Conservation (phyloP, 2,888 invertebrate species). For the Torymus tubicola region DNA sequence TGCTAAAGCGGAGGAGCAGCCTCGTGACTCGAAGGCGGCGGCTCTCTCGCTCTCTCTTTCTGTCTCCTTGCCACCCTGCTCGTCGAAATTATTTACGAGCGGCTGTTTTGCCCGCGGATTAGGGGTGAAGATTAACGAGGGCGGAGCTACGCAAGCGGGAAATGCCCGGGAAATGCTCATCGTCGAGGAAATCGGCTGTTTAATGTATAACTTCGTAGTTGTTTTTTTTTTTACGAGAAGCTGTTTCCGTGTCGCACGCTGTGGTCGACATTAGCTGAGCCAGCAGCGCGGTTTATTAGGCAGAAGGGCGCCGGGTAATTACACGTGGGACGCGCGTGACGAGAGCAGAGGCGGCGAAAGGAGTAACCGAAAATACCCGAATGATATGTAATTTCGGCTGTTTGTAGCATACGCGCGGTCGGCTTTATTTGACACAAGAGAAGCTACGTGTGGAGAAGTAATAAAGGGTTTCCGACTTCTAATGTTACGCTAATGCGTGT, state of each 20-base stretch:
- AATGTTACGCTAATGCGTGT: too few species aligned
- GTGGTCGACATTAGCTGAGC: too few species aligned
- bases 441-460: too few species aligned
- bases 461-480: too few species aligned
- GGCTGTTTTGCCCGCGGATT: slow-evolving; percentile 44
- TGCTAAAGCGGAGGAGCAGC: slow-evolving; percentile 27
- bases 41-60: too few species aligned
- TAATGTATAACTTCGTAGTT: slow-evolving; percentile 33
- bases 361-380: slow-evolving; percentile 25
- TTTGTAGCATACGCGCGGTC: too few species aligned
- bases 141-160: neutral
- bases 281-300: neutral
- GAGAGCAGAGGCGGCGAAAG: too few species aligned
- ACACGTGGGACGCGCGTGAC: neutral
- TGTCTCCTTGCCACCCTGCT: slow-evolving; percentile 43
- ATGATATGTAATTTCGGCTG: slow-evolving; percentile 2
- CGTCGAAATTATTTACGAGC: slow-evolving; percentile 46
- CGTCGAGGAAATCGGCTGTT: slow-evolving; percentile 28
- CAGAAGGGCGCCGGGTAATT: neutral
- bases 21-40: neutral
- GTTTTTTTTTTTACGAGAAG: neutral
- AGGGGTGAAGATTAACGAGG: slow-evolving; percentile 39
- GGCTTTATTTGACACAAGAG: too few species aligned
- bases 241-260: too few species aligned
- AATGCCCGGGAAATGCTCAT: slow-evolving; percentile 30